Evolutionary conservation across 2,797 vertebrate genomes (phyloP), one percentile per base, ranked within the genome.

Genomic region (Heliangelus exortis): DNA sequence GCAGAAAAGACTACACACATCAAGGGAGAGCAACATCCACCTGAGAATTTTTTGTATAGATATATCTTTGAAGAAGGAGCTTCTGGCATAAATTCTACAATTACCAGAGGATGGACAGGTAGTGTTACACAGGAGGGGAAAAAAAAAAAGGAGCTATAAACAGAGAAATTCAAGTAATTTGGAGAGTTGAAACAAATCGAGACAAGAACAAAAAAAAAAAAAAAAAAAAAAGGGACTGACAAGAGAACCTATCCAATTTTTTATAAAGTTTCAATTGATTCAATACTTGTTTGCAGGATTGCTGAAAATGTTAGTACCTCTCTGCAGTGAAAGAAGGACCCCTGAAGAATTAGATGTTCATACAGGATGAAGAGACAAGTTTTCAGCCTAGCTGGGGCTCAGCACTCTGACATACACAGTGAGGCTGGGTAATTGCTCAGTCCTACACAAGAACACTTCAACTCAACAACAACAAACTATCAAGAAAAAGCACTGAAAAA

Each of bases 11-110:
- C 79, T 94, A n/a, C 39, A 41, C 39, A 94, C 73, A 86, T 89
- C 84, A 95, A 89, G 91, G 65, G 79, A 84, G 39, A 93, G 75
- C 41, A 67, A 47, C 89, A 20, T 6, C 14, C 87, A 93, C 65
- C 39, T 18, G 87, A 92, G 91, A 91, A 66, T 87, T 93, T 92
- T 92, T 89, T 92, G 62, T 92, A 73, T 39, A 89, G 90, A 62
- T 82, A 59, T 14, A 81, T 78, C 72, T 95, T 94, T 69, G 92
- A 95, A 90, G 62, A 87, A 92, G 55, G 31, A 69, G 76, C 82
- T 94, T 84, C 82, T 2, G 14, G 93, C 95, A 92, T 89, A 94
- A 95, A 85, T 87, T 77, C 73, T 81, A 55, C 58, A 89, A 78
- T 89, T 91, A 85, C 48, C 89, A 93, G 66, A 91, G 89, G 92